A percentile compares a stretch with the other conserved stretches of the same genome.
Evolutionary conservation across 2,797 vertebrate genomes (phyloP).

Genomic region (Geotrypetes seraphini): DNA sequence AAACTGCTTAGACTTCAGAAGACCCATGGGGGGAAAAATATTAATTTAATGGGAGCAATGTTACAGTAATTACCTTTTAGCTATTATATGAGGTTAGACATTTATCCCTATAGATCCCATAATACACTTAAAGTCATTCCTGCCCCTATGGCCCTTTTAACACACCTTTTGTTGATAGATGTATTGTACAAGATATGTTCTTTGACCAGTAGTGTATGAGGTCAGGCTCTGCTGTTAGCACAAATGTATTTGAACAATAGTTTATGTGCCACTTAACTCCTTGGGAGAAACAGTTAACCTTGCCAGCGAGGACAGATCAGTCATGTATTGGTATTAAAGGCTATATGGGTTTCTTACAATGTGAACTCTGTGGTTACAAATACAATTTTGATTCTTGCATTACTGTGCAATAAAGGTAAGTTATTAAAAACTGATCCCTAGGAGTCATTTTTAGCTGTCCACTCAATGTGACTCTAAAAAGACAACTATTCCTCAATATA

Average conservation of each 20-base stretch:
- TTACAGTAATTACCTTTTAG: constrained; percentile 61
- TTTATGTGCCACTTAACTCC: constrained; percentile 69
- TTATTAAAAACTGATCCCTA: too few relatives aligned
- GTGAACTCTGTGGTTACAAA: constrained; percentile 44
- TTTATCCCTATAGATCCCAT: constrained; percentile 60
- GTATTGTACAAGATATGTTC: constrained; percentile 48
- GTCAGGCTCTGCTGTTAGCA: constrained; percentile 59
- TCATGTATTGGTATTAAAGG: constrained; percentile 63
- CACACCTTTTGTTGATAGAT: constrained; percentile 67
- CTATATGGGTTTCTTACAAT: constrained; percentile 52
- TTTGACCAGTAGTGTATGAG: constrained; percentile 49
- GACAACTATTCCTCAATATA: too few relatives aligned
- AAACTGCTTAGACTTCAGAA: constrained; percentile 60
- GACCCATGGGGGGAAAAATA: constrained; percentile 56
- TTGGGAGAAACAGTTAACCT: constrained; percentile 67
- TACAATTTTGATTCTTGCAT: constrained; percentile 13
- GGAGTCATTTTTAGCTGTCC: too few relatives aligned
- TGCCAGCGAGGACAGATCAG: constrained; percentile 59
- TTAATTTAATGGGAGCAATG: constrained; percentile 60
- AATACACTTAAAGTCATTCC: constrained; percentile 52
- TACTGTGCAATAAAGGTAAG: constrained; percentile 24
- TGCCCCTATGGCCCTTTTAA: constrained; percentile 55
- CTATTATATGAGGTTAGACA: constrained; percentile 49
- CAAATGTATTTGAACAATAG: constrained; percentile 67
- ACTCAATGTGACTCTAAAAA: too few relatives aligned